Conservation (phyloP, 2,888 invertebrate species). For the Trisateles emortualis region DNA sequence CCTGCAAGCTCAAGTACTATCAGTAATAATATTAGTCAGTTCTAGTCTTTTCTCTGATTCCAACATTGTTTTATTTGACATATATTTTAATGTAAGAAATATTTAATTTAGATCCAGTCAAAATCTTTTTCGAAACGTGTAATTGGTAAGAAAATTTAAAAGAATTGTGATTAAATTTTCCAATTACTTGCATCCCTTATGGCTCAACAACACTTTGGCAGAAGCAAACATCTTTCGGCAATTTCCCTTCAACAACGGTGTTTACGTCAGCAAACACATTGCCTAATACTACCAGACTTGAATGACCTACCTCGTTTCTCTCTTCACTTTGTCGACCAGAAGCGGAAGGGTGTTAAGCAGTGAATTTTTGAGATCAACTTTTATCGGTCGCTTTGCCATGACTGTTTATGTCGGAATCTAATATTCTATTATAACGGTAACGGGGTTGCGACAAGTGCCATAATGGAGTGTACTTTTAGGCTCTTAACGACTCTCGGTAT, state of each 20-base stretch:
- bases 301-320: conserved; percentile 47
- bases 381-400: conserved; percentile 62
- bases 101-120: conserved; percentile 34
- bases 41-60: conserved; percentile 23
- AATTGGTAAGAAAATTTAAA: conserved; percentile 54
- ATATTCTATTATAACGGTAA: conserved; percentile 79
- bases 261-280: conserved; percentile 70
- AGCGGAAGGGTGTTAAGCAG: conserved; percentile 30
- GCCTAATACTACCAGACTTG: conserved; percentile 52
- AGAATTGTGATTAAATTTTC: conserved; percentile 68
- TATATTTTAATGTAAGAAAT: no score
- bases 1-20: conserved; percentile 15
- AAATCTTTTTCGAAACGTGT: conserved; percentile 29
- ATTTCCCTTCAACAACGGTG: conserved; percentile 65
- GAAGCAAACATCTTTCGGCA: conserved; percentile 69
- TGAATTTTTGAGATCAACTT: conserved; percentile 67
- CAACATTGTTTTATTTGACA: no score
- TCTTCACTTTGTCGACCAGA: conserved; percentile 20
- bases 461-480: conserved; percentile 67
- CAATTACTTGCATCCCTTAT: conserved; percentile 61
- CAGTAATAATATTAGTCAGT: conserved; percentile 42
- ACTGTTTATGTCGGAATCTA: conserved; percentile 75
- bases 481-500: conserved; percentile 51
- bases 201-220: conserved; percentile 58
- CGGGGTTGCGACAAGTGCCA: conserved; percentile 64